These are phyloP conservation scores for Chesias legatella DNA, from an alignment of 2,888 invertebrate species.

Conservation along the genomic window DNA sequence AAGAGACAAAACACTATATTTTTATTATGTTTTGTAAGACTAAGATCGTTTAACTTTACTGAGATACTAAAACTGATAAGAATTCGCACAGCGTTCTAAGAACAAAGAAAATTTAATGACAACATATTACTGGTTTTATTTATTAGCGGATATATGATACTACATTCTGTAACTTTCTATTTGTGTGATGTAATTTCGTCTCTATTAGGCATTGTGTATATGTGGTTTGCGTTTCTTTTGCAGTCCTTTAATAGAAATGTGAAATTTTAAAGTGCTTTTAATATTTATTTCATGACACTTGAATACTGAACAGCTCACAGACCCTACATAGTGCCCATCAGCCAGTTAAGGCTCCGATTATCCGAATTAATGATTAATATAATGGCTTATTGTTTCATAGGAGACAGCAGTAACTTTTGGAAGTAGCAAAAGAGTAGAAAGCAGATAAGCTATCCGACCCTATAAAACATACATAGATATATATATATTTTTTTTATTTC, in stretches of 20 bases:
- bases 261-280: slow-evolving; percentile 22
- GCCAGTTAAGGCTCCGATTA: too few species aligned
- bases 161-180: slow-evolving; percentile 33
- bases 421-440: too few species aligned
- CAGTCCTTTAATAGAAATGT: slow-evolving; percentile 31
- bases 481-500: too few species aligned
- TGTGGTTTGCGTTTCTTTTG: slow-evolving; percentile 26
- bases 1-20: too few species aligned
- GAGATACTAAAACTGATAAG: slow-evolving; percentile 16
- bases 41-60: too few species aligned
- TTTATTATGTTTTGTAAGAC: too few species aligned
- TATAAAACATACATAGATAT: too few species aligned
- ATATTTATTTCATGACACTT: slow-evolving; percentile 19
- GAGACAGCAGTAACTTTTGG: too few species aligned
- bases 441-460: too few species aligned
- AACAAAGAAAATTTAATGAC: slow-evolving; percentile 20
- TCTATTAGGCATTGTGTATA: slow-evolving; percentile 26
- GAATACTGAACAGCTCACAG: slow-evolving; percentile 17
- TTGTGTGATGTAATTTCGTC: slow-evolving; percentile 33
- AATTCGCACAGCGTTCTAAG: slow-evolving; percentile 4
- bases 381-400: too few species aligned
- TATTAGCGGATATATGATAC: slow-evolving; percentile 22
- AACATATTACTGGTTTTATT: slow-evolving; percentile 18
- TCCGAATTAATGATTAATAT: too few species aligned
- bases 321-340: too few species aligned